Percentiles rank a stretch among this genome's conserved stretches.
Conservation (phyloP, 2,888 invertebrate genomes). For the Diaperis boleti region DNA sequence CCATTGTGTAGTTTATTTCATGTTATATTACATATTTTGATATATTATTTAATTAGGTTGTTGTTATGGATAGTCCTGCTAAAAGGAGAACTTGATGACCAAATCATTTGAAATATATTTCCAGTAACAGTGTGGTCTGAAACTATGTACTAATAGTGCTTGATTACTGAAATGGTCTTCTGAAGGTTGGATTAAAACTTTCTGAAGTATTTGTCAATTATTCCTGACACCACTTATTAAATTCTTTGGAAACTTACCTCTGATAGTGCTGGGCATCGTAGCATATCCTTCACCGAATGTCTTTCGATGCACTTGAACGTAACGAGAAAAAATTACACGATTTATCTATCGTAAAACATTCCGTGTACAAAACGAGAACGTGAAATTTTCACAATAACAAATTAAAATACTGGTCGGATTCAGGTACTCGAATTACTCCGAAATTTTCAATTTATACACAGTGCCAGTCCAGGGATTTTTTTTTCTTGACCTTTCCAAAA, state of each 20-base stretch:
- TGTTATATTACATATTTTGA: too few species aligned
- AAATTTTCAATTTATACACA: not conserved
- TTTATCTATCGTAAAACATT: constrained; percentile 37
- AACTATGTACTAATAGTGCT: too few species aligned
- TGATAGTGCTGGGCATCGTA: constrained; percentile 67
- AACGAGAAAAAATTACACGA: constrained; percentile 35
- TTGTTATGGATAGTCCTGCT: too few species aligned
- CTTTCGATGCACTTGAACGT: constrained; percentile 33
- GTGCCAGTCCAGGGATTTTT: constrained; percentile 52
- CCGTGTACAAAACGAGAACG: constrained; percentile 28
- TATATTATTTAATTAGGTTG: too few species aligned
- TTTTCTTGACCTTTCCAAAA: constrained; percentile 62
- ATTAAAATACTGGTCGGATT: constrained; percentile 36
- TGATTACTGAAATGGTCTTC: too few species aligned
- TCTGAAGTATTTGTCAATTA: too few species aligned
- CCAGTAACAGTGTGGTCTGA: too few species aligned
- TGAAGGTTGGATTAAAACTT: too few species aligned
- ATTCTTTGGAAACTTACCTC: constrained; percentile 63
- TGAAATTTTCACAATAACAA: constrained; percentile 22
- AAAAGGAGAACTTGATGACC: too few species aligned
- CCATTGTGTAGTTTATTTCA: too few species aligned
- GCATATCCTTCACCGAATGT: constrained; percentile 55
- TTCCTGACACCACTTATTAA: too few species aligned
- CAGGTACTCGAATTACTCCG: constrained; percentile 29
- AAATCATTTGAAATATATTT: too few species aligned